Evolutionary conservation across 2,797 vertebrate species (phyloP), one percentile per base, ranked within the genome.

Genomic region (Hoplostethus atlanticus): DNA sequence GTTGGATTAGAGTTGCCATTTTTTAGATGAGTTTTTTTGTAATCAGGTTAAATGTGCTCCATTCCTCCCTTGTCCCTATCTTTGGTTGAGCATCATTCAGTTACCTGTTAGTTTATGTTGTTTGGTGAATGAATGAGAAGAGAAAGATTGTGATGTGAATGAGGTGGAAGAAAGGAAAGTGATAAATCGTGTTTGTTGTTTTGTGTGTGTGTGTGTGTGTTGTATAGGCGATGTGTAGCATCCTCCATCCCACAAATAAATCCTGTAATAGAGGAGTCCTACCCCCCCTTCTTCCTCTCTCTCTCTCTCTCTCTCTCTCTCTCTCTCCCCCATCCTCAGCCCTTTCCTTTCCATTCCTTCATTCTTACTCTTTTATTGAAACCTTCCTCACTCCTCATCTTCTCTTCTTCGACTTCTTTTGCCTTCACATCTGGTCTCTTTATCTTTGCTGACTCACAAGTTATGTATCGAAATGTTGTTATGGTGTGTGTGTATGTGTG

Each of bases 271-370:
- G 34, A 34, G 34, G 34, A 34, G 34, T 34, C 34, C 6, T 5
- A 6, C 6, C 64, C 83, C 62, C 21, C 21, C 21, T 71, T 71
- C 51, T 68, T 12, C 10, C 2, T 12, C 12, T 13, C 42, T 21
- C 21, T 21, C 21, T 21, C 21, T 21, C 21, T 21, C 21, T 21
- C 21, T 21, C 21, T 21, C 21, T 21, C 21, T 21, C 21, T 21
- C 21, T 21, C 21, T 21, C 21, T 1, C 21, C 21, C 21, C 21
- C 21, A 21, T 21, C 21, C 21, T 21, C 1, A 21, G 21, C 21
- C 21, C 21, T 21, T 21, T 21, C 21, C 21, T 21, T 21, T 21
- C 21, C 21, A 1, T 21, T 21, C 1, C 21, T 21, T 21, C 21
- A 21, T 21, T 21, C 21, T 21, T 21, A 21, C 21, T 21, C 21